Evolutionary conservation across 2,888 invertebrate species (phyloP), one percentile per base, ranked within the genome.

Genomic region (Punctoribates punctum): DNA sequence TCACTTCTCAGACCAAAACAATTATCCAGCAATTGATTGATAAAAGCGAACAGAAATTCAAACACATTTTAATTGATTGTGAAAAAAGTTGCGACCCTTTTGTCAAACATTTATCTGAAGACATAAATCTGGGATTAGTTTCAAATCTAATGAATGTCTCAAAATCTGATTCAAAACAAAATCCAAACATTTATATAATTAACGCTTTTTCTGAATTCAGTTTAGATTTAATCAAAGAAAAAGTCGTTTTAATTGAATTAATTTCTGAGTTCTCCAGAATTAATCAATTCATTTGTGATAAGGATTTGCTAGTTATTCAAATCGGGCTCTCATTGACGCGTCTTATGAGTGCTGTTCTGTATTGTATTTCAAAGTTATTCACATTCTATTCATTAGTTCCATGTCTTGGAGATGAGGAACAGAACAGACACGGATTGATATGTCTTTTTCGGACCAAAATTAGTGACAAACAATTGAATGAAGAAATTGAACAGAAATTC

Each of bases 291-390:
- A 72, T 46, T 48, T 0, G 72, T 25, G 46, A 72, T 11, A 46
- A 72, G 0, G 48, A 46, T 46, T 46, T 72, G 27, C 72, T 72
- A 5, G 25, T 72, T 17, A 42, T 72, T 25, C 48, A 72, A 25
- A 72, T 46, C 23, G 46, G 72, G 2, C 23, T 72, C 25, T 72
- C 46, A 48, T 46, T 72, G 20, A 72, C 72, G 0, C 72, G 72
- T 25, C n/a, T 72, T n/a, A 72, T 48, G 72, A 48, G 46, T 25
- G 72, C 48, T 46, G 25, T 25, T 48, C 42, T 72, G 25, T 48
- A 72, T 72, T 25, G 46, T 23, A 72, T 72, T 27, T 72, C 72
- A 27, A 20, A 72, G 38, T 23, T 17, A 8, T 72, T 72, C 25
- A 1, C 23, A 23, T 46, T 13, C 27, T 72, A 15, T 48, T 46